These are phyloP conservation scores for Holothuria leucospilota DNA, from an alignment of 53 echinoderm and acorn worm genomes.

Conservation along the genomic window DNA sequence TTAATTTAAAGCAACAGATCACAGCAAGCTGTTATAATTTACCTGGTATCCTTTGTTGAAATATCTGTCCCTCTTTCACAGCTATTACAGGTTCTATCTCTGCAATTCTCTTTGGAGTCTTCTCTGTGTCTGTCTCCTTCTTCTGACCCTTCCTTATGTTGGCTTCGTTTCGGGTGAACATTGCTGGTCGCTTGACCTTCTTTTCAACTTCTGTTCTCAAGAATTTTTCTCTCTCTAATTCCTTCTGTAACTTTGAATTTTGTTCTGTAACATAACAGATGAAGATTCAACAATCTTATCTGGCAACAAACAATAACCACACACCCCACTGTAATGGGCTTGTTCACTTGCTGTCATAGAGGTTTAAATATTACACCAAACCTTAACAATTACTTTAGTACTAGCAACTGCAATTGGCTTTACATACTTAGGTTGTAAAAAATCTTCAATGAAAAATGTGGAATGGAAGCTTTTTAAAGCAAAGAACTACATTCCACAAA, in stretches of 20 bases:
- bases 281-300: background rate
- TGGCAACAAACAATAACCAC: no score
- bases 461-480: no score
- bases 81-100: constrained; percentile 43
- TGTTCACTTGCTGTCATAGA: no score
- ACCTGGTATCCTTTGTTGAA: constrained; percentile 37
- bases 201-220: constrained; percentile 41
- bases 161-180: constrained; percentile 52
- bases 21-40: background rate
- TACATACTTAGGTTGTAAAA: no score
- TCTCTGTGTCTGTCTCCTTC: constrained; percentile 24
- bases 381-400: no score
- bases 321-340: no score
- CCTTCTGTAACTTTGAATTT: constrained; percentile 50
- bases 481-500: no score
- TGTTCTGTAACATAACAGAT: constrained; percentile 42
- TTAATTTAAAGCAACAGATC: no score
- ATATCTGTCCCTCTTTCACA: constrained; percentile 27
- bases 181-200: constrained; percentile 43
- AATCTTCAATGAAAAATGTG: no score
- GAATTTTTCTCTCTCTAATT: constrained; percentile 67
- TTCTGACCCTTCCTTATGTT: constrained; percentile 54
- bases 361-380: no score
- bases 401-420: no score
- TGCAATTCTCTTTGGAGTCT: constrained; percentile 34